Evolutionary conservation across 2,113 vertebrate genomes (phyloP), one percentile per base, ranked within the genome.

Genomic region (Saguinus midas): DNA sequence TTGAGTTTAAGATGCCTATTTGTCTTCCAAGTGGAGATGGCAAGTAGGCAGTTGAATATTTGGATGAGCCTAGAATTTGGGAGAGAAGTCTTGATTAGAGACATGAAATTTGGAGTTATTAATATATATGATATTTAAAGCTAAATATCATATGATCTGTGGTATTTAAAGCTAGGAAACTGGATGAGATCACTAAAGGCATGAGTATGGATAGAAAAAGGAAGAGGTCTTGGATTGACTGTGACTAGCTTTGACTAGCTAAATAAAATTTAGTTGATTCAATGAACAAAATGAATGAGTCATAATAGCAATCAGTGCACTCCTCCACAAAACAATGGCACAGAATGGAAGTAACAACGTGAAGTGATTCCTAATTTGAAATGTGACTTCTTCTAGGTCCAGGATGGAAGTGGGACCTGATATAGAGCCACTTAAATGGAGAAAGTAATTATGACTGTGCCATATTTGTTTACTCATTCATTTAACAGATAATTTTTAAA

Each of bases 131-230:
- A 10, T 45, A 87, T 78, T 81, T 80, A 72, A 72, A 66, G 32
- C 57, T 84, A 50, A 85, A 43, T 50, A 37, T 55, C 89, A 13
- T 27, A 25, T 35, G 57, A 27, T 4, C 6, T 29, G 1, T 91
- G 96, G 14, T 13, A 84, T 89, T 93, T 90, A 37, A 48, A 76
- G 43, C 48, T 35, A 10, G 3, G 91, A 90, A 27, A 79, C 52
- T 37, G 16, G n/a, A 64, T 82, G 88, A 66, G 80, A 35, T 80
- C 81, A 76, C n/a, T 32, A 2, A 48, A 52, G 17, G 64, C 0
- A 1, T 37, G 61, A 17, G 9, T 3, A 16, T 37, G 70, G 27
- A 11, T 7, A 52, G 52, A 72, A 45, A 64, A 72, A 37, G 35
- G 35, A 40, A 57, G 84, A 66, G 7, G 25, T 25, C 83, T 82